Evolutionary conservation across 1,140 invertebrate genomes (phyloP).

Genomic region (Artemia franciscana): DNA sequence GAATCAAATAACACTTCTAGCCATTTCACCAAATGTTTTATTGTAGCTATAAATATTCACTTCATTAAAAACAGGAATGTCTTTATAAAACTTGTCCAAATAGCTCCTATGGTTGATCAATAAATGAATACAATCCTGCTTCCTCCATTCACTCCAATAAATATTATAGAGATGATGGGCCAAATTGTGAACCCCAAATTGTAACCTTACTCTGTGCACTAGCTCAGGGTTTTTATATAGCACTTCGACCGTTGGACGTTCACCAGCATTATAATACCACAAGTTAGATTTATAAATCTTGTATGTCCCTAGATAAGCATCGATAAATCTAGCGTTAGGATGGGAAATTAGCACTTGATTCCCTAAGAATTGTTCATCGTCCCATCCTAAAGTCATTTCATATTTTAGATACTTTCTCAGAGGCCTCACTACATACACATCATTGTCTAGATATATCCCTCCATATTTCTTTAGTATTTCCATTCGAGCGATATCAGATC

Average conservation of each 20-base stretch:
- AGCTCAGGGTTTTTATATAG: constrained; percentile 14
- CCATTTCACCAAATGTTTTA: constrained; percentile 19
- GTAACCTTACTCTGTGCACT: constrained; percentile 15
- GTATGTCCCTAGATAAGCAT: constrained; percentile 16
- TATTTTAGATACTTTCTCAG: constrained; percentile 17
- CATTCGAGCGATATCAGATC: constrained; percentile 17
- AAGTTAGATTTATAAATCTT: constrained; percentile 11
- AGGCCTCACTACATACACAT: constrained; percentile 16
- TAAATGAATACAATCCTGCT: constrained; percentile 16
- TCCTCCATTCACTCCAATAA: constrained; percentile 11
- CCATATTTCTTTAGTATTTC: constrained; percentile 15
- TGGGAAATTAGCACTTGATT: constrained; percentile 17
- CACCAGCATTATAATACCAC: constrained; percentile 19
- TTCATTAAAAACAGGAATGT: constrained; percentile 15
- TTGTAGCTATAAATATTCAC: constrained; percentile 17
- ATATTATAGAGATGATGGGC: constrained; percentile 13
- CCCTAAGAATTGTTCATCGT: constrained; percentile 10
- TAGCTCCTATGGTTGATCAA: constrained; percentile 16
- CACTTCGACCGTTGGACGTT: constrained; percentile 16
- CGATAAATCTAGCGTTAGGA: constrained; percentile 16
- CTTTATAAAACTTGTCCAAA: constrained; percentile 9
- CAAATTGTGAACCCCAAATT: constrained; percentile 17
- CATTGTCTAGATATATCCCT: constrained; percentile 19
- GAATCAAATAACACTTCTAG: constrained; percentile 11
- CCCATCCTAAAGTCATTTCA: constrained; percentile 18